Conservation (phyloP, 2,113 vertebrate species). For the Eretmochelys imbricata region DNA sequence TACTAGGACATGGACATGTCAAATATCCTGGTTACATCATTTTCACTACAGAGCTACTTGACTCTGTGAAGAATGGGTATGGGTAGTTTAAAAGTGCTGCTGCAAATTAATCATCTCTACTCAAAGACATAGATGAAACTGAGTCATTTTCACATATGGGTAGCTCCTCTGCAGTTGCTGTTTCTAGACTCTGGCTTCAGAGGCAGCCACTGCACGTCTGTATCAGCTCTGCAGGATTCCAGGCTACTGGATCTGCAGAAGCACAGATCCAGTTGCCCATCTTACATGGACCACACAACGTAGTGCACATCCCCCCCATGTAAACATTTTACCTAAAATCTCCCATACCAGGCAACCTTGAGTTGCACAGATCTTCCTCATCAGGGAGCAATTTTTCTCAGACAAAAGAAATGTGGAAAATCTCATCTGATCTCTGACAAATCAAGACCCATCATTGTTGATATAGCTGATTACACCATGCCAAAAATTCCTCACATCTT, state of each 20-base stretch:
- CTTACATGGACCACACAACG: neutral
- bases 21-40: neutral
- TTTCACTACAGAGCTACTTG: neutral
- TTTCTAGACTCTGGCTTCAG: neutral
- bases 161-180: too few relatives aligned
- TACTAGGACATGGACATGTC: neutral
- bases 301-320: neutral
- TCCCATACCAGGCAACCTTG: fast-evolving
- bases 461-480: too few relatives aligned
- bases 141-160: neutral
- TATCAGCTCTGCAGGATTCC: fast-evolving
- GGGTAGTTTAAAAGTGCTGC: neutral
- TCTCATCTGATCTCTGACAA: neutral
- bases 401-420: fast-evolving
- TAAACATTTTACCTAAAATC: neutral
- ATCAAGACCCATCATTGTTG: neutral
- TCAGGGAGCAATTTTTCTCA: neutral
- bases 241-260: neutral
- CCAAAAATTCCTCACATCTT: neutral
- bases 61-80: neutral
- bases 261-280: neutral
- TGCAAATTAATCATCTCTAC: neutral
- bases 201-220: neutral
- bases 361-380: neutral
- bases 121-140: neutral